Evolutionary conservation across 2,888 invertebrate genomes (phyloP), one percentile per base, ranked within the genome.

Genomic region (Chloromyia formosa): DNA sequence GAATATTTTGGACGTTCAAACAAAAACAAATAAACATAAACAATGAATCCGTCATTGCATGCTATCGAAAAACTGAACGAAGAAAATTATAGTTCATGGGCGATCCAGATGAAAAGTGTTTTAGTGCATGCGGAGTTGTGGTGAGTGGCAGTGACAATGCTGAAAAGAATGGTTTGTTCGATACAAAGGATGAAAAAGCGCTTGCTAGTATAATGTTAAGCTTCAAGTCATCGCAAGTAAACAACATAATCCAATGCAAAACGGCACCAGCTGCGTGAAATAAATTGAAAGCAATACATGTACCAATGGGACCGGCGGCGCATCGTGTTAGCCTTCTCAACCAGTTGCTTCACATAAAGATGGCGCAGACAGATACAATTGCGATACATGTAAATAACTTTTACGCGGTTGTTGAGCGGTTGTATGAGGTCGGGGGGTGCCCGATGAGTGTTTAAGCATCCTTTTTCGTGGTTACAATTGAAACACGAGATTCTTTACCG

Each of bases 381-480:
- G n/a, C 60, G 20, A 75, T 75, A 1, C 77, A 79, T 53, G 1
- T 78, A 10, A 73, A 77, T 54, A 69, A 74, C 9, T 78, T 78
- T 42, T 64, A 68, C 45, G 74, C 53, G 14, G 74, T 75, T 0
- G 1, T 61, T 10, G 77, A 77, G 61, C 75, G 69, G 69, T 35
- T 79, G 35, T 71, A 18, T 14, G 77, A 77, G 62, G 64, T 78
- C 7, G 76, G 14, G 66, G 10, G n/a, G 16, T 66, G n/a, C 77
- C 14, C 14, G 61, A 74, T 73, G 77, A 77, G 12, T 54, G 78
- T 10, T 68, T 77, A n/a, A 22, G 54, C 64, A 1, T 78, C 7
- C 66, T 78, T 20, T 73, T 77, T 78, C 22, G 77, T 79, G 1
- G 60, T 78, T 2, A 77, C 77, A n/a, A 77, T 78, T 2, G 77